Evolutionary conservation across 2,797 vertebrate species (phyloP).

Genomic region (Acanthurus leucopareius): DNA sequence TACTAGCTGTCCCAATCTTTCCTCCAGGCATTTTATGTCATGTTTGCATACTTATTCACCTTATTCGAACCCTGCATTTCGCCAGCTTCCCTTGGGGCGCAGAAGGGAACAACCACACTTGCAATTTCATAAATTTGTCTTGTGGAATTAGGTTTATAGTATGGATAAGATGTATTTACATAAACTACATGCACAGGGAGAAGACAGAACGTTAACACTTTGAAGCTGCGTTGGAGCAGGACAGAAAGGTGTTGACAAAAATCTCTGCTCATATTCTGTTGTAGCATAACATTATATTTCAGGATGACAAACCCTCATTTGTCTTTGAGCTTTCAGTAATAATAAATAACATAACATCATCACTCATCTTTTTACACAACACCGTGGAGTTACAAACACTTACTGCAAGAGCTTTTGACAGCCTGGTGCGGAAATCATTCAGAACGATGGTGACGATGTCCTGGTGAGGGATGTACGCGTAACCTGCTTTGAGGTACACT

Average conservation of each 20-base stretch:
- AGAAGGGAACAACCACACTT: conserved; percentile 12
- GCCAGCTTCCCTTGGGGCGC: conserved; percentile 40
- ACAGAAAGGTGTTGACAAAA: conserved; percentile 31
- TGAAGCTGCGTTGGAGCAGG: not conserved
- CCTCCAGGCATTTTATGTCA: conserved; percentile 68
- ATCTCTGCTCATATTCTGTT: not conserved
- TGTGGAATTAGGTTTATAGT: conserved; percentile 22
- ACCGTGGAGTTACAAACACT: conserved; percentile 72
- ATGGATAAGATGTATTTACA: conserved; percentile 28
- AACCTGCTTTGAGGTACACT: conserved; percentile 92
- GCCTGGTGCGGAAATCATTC: conserved; percentile 93
- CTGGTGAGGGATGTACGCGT: conserved; percentile 92
- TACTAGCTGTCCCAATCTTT: conserved; percentile 47
- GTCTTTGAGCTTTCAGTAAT: not conserved
- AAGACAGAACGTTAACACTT: not conserved
- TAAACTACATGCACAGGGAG: conserved; percentile 13
- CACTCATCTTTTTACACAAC: not conserved
- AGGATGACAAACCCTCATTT: not conserved
- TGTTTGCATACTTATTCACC: conserved; percentile 55
- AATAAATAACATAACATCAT: not conserved
- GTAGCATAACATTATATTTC: not conserved
- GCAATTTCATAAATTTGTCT: conserved; percentile 41
- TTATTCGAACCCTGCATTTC: conserved; percentile 55
- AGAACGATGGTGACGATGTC: conserved; percentile 92
- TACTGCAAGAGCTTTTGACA: conserved; percentile 97